Conservation (phyloP, 2,888 invertebrate genomes). For the Diaprepes abbreviatus region DNA sequence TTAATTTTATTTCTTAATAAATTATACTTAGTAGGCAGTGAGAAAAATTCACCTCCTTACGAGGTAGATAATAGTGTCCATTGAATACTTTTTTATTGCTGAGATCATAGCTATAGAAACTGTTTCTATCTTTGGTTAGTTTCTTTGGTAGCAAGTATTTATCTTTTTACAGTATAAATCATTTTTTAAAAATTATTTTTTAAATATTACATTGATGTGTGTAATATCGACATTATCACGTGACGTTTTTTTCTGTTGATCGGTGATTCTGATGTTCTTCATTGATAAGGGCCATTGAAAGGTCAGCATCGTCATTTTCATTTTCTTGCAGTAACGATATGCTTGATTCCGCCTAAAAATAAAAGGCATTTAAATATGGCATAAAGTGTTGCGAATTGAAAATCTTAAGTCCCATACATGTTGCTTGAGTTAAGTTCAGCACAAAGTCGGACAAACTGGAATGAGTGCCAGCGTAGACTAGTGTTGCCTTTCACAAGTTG, state of each 20-base stretch:
- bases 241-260: slow-evolving; percentile 1
- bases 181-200: neutral
- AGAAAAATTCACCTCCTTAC: slow-evolving; percentile 18
- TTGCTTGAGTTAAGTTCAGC: too few relatives aligned
- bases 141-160: slow-evolving; percentile 16
- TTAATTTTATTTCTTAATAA: slow-evolving; percentile 50
- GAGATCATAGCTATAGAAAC: slow-evolving; percentile 54
- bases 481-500: too few relatives aligned
- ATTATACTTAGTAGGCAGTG: slow-evolving; percentile 59
- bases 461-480: too few relatives aligned
- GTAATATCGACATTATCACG: neutral
- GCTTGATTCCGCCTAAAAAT: slow-evolving; percentile 64
- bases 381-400: too few relatives aligned
- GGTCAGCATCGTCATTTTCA: slow-evolving; percentile 57
- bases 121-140: slow-evolving; percentile 7
- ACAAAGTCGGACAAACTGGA: too few relatives aligned
- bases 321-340: slow-evolving; percentile 61
- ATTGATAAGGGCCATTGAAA: slow-evolving; percentile 53
- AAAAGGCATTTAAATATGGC: too few relatives aligned
- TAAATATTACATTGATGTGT: neutral
- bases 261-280: slow-evolving; percentile 37
- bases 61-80: slow-evolving; percentile 22
- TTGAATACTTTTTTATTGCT: slow-evolving; percentile 58
- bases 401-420: too few relatives aligned
- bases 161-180: neutral